A percentile compares a stretch with the other conserved stretches of the same genome.
Conservation (phyloP, 2,113 vertebrate species). For the Procavia capensis region DNA sequence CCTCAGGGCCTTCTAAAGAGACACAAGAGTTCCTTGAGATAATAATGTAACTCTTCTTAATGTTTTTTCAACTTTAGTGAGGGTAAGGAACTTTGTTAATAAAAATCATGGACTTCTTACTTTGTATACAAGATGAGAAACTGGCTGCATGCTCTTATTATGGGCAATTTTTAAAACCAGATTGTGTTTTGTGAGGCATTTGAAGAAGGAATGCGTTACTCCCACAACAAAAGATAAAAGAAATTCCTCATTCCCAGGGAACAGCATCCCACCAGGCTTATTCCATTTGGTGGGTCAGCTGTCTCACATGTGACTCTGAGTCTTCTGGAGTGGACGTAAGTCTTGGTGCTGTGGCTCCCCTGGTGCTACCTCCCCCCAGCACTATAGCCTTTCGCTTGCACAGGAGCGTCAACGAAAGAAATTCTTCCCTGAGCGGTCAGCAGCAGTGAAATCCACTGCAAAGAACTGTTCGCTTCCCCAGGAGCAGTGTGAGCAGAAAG, state of each 20-base stretch:
- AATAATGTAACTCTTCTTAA: background rate
- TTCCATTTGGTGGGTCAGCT: background rate
- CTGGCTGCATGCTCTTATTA: background rate
- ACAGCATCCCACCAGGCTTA: no score
- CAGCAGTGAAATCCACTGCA: background rate
- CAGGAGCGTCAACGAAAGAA: background rate
- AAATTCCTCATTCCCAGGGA: background rate
- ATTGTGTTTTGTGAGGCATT: background rate
- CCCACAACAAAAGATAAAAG: constrained; percentile 2
- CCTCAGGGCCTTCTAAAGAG: background rate
- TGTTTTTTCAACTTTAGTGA: background rate
- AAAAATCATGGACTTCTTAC: background rate
- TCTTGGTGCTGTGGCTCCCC: background rate
- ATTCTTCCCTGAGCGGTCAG: background rate
- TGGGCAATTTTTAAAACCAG: background rate
- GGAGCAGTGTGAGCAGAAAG: background rate
- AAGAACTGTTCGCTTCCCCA: background rate
- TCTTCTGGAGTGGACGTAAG: background rate
- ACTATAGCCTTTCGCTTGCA: background rate
- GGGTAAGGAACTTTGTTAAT: background rate
- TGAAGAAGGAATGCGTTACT: background rate
- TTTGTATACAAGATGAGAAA: constrained; percentile 5
- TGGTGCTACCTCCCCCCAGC: no score
- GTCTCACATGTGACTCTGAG: background rate
- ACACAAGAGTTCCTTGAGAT: background rate